These are phyloP conservation scores for Pseudotriccus pelzelni DNA, from an alignment of 2,797 vertebrate species.

Conservation along the genomic window DNA sequence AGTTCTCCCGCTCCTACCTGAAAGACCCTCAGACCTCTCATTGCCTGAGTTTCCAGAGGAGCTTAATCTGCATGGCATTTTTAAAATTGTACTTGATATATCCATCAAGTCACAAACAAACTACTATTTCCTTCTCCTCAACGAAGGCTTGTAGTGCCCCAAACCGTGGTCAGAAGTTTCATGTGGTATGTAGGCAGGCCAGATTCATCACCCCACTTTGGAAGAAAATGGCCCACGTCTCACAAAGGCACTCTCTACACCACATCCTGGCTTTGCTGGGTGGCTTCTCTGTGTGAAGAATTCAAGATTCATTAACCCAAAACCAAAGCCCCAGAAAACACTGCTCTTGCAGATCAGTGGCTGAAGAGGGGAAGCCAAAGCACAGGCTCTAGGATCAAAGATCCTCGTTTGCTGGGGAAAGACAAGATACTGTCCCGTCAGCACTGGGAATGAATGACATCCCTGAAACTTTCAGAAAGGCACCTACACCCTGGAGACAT, in stretches of 20 bases:
- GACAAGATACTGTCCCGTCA: not conserved
- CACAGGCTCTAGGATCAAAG: not conserved
- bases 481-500: too few species aligned
- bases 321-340: not conserved
- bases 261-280: not conserved
- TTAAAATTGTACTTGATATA: not conserved
- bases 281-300: not conserved
- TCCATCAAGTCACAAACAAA: not conserved
- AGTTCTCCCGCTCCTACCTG: not conserved
- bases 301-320: not conserved
- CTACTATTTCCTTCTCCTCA: not conserved
- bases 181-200: not conserved
- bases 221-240: accelerated
- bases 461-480: not conserved
- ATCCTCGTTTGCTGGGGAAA: not conserved
- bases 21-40: not conserved
- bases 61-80: not conserved
- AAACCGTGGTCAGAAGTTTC: not conserved
- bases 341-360: not conserved
- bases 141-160: not conserved
- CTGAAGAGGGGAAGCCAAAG: not conserved
- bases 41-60: not conserved
- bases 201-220: not conserved
- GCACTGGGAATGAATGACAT: not conserved
- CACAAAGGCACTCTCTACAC: not conserved